These are phyloP conservation scores for Candoia aspera DNA, from an alignment of 2,113 vertebrate genomes.

Conservation along the genomic window DNA sequence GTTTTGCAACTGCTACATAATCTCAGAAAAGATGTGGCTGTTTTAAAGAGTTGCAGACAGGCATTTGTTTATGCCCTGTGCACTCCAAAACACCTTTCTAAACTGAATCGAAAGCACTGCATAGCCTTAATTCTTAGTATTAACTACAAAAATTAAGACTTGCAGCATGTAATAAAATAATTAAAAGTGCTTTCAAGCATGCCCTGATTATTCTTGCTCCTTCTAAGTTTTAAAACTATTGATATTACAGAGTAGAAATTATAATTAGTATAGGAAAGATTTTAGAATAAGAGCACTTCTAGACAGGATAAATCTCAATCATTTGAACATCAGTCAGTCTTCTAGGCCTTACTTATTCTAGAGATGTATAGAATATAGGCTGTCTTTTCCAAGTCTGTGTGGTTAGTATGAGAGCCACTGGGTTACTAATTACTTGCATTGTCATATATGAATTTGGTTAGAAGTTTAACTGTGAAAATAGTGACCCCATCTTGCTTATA, in stretches of 20 bases:
- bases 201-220: background rate
- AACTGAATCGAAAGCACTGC: background rate
- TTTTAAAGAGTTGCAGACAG: background rate
- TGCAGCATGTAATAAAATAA: background rate
- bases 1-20: background rate
- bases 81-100: background rate
- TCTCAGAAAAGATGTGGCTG: background rate
- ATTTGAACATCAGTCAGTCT: background rate
- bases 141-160: background rate
- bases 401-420: constrained; percentile 46
- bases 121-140: background rate
- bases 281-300: background rate
- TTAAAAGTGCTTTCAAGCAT: background rate
- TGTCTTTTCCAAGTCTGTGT: background rate
- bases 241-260: background rate
- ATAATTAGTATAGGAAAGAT: background rate
- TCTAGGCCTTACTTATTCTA: background rate
- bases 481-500: constrained; percentile 32
- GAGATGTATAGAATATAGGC: background rate
- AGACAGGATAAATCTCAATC: background rate
- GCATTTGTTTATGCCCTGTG: background rate
- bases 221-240: background rate
- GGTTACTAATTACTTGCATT: constrained; percentile 33
- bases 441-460: constrained; percentile 51
- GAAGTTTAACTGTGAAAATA: constrained; percentile 57